Percentiles rank a stretch among this genome's conserved stretches.
phyloP scores from a whole-genome alignment of 1,140 invertebrate species.

The Zaprionus africanus region DNA sequence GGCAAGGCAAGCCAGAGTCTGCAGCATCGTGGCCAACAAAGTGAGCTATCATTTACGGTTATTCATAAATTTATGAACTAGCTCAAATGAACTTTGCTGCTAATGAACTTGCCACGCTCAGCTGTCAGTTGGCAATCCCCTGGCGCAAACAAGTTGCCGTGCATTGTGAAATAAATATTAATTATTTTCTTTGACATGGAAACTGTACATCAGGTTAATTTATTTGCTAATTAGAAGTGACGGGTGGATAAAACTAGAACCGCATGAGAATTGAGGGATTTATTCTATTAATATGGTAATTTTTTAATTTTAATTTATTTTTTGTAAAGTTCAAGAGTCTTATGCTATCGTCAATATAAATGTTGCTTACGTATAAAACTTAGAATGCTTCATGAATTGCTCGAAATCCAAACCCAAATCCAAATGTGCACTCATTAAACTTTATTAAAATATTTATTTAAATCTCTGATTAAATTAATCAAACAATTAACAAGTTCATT shows the following conservation, averaged over 20 bases:
- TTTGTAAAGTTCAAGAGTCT: too few relatives aligned
- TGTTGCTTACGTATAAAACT: too few relatives aligned
- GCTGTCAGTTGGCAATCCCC: background rate
- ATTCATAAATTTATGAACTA: slow-evolving; percentile 32
- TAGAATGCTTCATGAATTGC: too few relatives aligned
- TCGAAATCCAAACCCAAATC: too few relatives aligned
- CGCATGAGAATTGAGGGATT: too few relatives aligned
- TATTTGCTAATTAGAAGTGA: background rate
- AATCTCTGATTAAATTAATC: background rate
- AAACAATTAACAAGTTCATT: background rate
- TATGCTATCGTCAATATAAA: too few relatives aligned
- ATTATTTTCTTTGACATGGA: background rate
- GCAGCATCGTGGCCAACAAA: slow-evolving; percentile 33
- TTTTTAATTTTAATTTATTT: too few relatives aligned
- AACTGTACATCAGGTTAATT: background rate
- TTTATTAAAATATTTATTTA: background rate
- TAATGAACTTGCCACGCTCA: slow-evolving; percentile 22
- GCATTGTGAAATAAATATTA: slow-evolving; percentile 2
- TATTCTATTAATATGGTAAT: too few relatives aligned
- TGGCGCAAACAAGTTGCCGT: background rate
- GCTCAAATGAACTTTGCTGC: slow-evolving; percentile 26
- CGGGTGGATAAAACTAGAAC: too few relatives aligned
- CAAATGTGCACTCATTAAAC: background rate
- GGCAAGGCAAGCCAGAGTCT: background rate
- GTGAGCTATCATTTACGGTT: slow-evolving; percentile 37